Conservation (phyloP, 2,113 vertebrate genomes). For the Saguinus midas region DNA sequence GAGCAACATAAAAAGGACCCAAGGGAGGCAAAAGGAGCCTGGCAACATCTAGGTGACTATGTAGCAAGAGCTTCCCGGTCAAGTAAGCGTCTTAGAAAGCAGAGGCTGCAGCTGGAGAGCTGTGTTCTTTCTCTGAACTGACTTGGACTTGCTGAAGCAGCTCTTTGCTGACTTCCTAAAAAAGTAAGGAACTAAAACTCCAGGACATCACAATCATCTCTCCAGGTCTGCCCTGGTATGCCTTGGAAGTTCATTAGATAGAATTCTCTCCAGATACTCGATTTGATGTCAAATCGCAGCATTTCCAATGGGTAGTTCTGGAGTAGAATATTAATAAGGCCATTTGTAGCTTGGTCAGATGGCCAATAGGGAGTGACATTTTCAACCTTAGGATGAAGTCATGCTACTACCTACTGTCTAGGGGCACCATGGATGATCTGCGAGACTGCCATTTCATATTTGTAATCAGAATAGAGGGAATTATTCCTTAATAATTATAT, state of each 20-base stretch:
- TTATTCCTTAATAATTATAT: not conserved
- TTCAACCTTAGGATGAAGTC: not conserved
- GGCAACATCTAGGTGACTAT: not conserved
- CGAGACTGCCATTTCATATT: not conserved
- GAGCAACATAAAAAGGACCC: not conserved
- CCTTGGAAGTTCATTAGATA: not conserved
- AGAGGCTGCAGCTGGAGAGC: not conserved
- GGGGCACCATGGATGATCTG: not conserved
- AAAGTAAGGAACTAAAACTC: not conserved
- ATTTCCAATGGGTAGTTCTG: not conserved
- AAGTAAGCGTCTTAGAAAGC: not conserved
- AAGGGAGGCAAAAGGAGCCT: not conserved
- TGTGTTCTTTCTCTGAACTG: not conserved
- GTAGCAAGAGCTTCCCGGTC: not conserved
- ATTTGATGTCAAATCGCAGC: not conserved
- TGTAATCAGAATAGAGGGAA: not conserved
- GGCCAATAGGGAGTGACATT: not conserved
- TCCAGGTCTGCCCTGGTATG: not conserved
- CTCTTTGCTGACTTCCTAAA: not conserved
- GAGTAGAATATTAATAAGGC: not conserved
- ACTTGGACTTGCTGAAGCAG: not conserved
- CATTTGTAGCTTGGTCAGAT: not conserved
- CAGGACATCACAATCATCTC: not conserved
- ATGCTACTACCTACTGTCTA: not conserved
- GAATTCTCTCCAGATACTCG: not conserved